A percentile compares a stretch with the other conserved stretches of the same genome.
Conservation (phyloP, 1,140 invertebrate genomes). For the Drosophila saltans region DNA sequence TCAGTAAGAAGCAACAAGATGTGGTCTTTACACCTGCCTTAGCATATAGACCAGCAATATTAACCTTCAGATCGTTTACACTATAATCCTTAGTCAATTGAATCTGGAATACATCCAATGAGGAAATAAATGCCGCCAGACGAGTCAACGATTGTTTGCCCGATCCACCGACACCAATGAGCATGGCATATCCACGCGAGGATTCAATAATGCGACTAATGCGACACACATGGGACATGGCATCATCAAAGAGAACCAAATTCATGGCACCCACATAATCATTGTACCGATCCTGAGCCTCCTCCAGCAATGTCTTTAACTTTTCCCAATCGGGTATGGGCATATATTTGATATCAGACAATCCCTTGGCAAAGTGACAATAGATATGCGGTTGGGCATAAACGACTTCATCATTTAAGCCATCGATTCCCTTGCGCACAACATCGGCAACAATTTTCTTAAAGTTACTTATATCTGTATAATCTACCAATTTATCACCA, state of each 20-base stretch:
- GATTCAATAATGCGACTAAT: constrained; percentile 97
- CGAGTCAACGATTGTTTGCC: constrained; percentile 96
- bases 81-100: constrained; percentile 95
- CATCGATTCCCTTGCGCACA: constrained; percentile 93
- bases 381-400: constrained; percentile 91
- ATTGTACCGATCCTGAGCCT: constrained; percentile 94
- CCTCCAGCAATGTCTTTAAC: constrained; percentile 90
- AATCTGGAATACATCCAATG: constrained; percentile 95
- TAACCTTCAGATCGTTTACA: constrained; percentile 91
- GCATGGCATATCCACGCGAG: constrained; percentile 94
- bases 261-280: constrained; percentile 95
- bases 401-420: constrained; percentile 87
- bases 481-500: constrained; percentile 93
- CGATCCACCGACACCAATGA: constrained; percentile 97
- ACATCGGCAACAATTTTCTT: constrained; percentile 89
- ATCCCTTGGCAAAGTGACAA: constrained; percentile 95
- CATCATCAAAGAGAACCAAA: constrained; percentile 97
- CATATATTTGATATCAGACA: constrained; percentile 96
- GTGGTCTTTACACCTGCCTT: constrained; percentile 95
- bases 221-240: constrained; percentile 95
- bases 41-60: constrained; percentile 92
- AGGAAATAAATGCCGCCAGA: constrained; percentile 94
- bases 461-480: constrained; percentile 90
- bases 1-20: constrained; percentile 95
- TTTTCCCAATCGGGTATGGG: constrained; percentile 89